Evolutionary conservation across 1,140 invertebrate genomes (phyloP).

Genomic region (Diorhabda elongata): DNA sequence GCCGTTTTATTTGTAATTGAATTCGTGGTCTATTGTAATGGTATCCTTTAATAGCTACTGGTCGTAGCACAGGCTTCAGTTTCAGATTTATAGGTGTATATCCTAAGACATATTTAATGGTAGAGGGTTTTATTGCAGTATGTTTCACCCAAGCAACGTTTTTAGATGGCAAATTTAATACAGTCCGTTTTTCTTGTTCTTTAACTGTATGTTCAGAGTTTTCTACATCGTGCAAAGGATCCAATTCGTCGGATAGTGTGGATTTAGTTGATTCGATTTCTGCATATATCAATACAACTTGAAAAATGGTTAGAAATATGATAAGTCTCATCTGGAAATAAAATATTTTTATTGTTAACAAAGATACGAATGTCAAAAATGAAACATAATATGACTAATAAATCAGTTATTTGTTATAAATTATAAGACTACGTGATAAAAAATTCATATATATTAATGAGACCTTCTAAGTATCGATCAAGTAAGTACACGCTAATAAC

Average conservation of each 20-base stretch:
- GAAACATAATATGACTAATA: too few species aligned
- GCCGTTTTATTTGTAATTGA: conserved; percentile 20
- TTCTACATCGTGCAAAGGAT: conserved; percentile 35
- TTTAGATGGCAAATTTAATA: conserved; percentile 27
- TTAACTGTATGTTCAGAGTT: conserved; percentile 28
- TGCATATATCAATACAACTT: background rate
- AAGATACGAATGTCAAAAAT: too few species aligned
- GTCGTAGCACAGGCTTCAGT: conserved; percentile 32
- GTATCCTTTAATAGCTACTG: conserved; percentile 29
- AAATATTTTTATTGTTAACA: background rate
- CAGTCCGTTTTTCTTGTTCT: conserved; percentile 41
- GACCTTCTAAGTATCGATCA: too few species aligned
- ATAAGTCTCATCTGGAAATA: conserved; percentile 11
- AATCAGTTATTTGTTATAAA: too few species aligned
- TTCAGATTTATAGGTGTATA: conserved; percentile 34
- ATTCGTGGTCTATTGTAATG: conserved; percentile 28
- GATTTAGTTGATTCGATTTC: conserved; percentile 25
- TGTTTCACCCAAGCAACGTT: conserved; percentile 37
- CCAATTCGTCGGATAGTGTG: conserved; percentile 25
- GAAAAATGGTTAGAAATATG: conserved; percentile 1
- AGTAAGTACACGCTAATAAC: too few species aligned
- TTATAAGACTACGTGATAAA: too few species aligned
- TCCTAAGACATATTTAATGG: conserved; percentile 36
- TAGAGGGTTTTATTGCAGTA: conserved; percentile 28
- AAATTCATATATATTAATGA: too few species aligned